Percentiles rank a stretch among this genome's conserved stretches.
Evolutionary conservation across 2,113 vertebrate species (phyloP).

Genomic region (Sorex fumeus): DNA sequence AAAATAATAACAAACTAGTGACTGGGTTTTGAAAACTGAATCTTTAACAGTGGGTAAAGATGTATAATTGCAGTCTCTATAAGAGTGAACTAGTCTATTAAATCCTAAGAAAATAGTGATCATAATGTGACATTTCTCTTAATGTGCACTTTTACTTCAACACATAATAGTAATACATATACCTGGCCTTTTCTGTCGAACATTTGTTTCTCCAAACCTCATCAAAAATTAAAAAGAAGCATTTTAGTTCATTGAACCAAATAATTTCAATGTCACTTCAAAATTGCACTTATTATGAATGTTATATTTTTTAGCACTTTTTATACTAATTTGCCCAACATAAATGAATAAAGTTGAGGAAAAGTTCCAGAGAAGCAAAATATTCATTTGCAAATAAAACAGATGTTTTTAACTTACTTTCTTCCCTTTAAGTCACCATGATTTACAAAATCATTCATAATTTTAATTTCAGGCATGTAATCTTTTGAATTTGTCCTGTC

Average conservation of each 20-base stretch:
- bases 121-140: background rate
- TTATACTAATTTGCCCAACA: background rate
- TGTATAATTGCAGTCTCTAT: background rate
- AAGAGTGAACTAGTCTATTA: background rate
- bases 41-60: background rate
- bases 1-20: constrained; percentile 14
- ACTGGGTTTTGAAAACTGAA: background rate
- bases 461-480: too few relatives aligned
- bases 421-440: too few relatives aligned
- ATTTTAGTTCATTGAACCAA: background rate
- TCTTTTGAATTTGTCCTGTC: background rate
- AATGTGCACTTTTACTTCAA: background rate
- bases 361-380: background rate
- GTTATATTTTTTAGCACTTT: background rate
- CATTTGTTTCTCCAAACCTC: background rate
- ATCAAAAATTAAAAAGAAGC: background rate
- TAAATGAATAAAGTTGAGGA: background rate
- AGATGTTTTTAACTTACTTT: too few relatives aligned
- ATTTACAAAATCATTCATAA: too few relatives aligned
- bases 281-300: background rate
- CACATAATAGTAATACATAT: background rate
- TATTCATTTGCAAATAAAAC: background rate
- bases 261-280: background rate
- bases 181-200: background rate
- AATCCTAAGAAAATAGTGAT: background rate